Evolutionary conservation across 2,113 vertebrate species (phyloP).

Genomic region (Empidonax alnorum): DNA sequence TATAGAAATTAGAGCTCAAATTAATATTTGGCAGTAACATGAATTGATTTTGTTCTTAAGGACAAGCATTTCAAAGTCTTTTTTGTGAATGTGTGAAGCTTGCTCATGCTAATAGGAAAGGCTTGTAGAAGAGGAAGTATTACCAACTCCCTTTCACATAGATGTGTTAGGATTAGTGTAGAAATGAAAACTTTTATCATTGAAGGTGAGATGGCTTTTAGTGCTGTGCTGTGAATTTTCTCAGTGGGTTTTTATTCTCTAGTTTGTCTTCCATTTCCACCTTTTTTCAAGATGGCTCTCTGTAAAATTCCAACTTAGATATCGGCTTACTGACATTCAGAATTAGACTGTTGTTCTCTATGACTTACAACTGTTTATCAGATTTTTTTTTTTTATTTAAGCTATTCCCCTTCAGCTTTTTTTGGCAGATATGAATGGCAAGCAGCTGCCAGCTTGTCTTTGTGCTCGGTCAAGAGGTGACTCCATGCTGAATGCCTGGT

Average conservation of each 20-base stretch:
- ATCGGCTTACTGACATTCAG: not conserved
- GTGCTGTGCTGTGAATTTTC: not conserved
- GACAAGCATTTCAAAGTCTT: not conserved
- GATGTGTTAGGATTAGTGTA: not conserved
- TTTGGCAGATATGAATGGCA: conserved; percentile 31
- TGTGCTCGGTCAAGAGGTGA: conserved; percentile 49
- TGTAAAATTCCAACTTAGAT: not conserved
- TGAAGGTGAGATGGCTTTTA: not conserved
- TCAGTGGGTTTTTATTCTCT: not conserved
- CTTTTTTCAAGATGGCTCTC: not conserved
- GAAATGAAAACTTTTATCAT: not conserved
- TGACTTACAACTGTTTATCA: not conserved
- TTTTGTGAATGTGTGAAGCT: not conserved
- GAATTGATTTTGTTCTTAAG: not conserved
- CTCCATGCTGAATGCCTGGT: conserved; percentile 23
- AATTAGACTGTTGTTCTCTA: not conserved
- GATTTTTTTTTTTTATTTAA: not conserved
- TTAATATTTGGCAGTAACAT: not conserved
- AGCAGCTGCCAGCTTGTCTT: conserved; percentile 51
- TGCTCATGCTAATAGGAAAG: not conserved
- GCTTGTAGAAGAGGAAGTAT: not conserved
- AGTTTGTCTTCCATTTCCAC: not conserved
- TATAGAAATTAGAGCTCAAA: not conserved
- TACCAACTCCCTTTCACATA: not conserved
- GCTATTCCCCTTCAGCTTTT: conserved; percentile 11